Conservation (phyloP, 2,888 invertebrate genomes). For the Archips crataeganus region DNA sequence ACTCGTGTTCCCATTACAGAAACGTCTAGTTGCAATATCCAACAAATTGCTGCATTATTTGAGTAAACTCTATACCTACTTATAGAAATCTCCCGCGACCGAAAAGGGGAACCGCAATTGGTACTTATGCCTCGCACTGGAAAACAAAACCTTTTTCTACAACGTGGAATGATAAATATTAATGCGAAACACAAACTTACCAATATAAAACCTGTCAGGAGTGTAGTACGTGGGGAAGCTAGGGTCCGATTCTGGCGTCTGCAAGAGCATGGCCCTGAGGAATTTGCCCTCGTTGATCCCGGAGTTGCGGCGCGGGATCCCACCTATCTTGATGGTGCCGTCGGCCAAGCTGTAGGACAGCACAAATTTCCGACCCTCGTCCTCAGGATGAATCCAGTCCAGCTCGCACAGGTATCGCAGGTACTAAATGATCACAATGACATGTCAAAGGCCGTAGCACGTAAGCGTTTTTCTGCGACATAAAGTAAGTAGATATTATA, state of each 20-base stretch:
- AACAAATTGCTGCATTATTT: too few relatives aligned
- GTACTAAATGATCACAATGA: constrained; percentile 63
- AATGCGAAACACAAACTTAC: constrained; percentile 63
- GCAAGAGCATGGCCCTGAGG: constrained; percentile 87
- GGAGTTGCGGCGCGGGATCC: constrained; percentile 90
- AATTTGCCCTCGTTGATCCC: constrained; percentile 92
- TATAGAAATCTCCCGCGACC: too few relatives aligned
- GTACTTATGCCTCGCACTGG: too few relatives aligned
- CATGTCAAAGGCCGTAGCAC: neutral
- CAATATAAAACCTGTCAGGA: constrained; percentile 92
- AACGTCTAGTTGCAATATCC: too few relatives aligned
- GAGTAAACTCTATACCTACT: too few relatives aligned
- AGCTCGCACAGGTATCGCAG: constrained; percentile 91
- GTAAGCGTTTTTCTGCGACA: too few relatives aligned
- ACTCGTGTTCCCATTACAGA: too few relatives aligned
- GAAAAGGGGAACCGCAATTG: too few relatives aligned
- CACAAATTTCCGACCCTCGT: constrained; percentile 90
- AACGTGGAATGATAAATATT: neutral
- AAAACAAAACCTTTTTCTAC: neutral
- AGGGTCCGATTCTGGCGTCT: constrained; percentile 89
- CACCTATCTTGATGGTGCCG: constrained; percentile 90
- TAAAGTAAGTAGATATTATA: too few relatives aligned
- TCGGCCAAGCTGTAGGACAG: constrained; percentile 91
- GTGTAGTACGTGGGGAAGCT: constrained; percentile 91
- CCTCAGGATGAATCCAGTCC: constrained; percentile 92